Conservation (phyloP, 2,113 vertebrate genomes). For the Cervus canadensis region DNA sequence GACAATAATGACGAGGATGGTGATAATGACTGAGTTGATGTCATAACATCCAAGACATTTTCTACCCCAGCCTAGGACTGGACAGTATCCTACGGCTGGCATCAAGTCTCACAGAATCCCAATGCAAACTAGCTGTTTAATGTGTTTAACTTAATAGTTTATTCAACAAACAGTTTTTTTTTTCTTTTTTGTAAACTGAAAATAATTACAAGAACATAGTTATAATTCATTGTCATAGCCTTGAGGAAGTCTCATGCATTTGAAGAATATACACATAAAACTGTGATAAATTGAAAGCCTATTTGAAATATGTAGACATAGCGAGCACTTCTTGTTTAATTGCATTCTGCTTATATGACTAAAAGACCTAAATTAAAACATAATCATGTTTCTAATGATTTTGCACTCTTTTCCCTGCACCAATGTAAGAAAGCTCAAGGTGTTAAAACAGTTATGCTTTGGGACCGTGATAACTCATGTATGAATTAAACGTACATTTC, state of each 20-base stretch:
- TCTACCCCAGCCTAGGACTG: not conserved
- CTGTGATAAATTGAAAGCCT: constrained; percentile 58
- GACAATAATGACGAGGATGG: too few relatives aligned
- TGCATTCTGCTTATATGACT: constrained; percentile 66
- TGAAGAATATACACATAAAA: constrained; percentile 63
- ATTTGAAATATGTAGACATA: constrained; percentile 65
- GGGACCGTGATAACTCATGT: constrained; percentile 29
- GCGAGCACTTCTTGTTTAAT: constrained; percentile 56
- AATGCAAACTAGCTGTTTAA: not conserved
- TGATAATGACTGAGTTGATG: not conserved
- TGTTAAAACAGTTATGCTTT: constrained; percentile 47
- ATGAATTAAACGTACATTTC: constrained; percentile 48
- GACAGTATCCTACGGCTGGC: not conserved
- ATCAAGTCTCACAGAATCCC: not conserved
- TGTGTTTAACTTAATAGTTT: constrained; percentile 36
- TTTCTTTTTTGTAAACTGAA: constrained; percentile 22
- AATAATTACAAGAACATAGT: constrained; percentile 60
- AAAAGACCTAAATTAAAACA: constrained; percentile 67
- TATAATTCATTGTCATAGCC: constrained; percentile 62
- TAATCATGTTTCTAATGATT: constrained; percentile 62
- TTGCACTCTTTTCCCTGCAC: not conserved
- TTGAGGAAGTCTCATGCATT: constrained; percentile 51
- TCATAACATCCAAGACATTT: not conserved
- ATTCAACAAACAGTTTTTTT: not conserved
- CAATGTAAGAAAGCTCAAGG: constrained; percentile 42